Conservation (phyloP, 2,797 vertebrate species). For the Sebastes cheni region DNA sequence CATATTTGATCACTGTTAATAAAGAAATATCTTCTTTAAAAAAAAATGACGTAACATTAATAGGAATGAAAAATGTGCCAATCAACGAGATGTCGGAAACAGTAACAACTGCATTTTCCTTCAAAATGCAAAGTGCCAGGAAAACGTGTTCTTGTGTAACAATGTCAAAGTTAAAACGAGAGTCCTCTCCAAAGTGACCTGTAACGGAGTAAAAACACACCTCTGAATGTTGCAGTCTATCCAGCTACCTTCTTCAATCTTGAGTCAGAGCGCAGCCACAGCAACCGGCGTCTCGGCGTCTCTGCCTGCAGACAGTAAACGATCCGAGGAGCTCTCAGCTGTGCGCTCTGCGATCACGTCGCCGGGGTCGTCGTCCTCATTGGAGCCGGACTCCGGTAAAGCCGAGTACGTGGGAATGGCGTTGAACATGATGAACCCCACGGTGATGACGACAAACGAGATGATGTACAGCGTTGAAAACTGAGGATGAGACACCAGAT, state of each 20-base stretch:
- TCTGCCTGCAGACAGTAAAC: constrained; percentile 7
- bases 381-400: constrained; percentile 34
- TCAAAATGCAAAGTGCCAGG: background rate
- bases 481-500: constrained; percentile 66
- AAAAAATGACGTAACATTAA: background rate
- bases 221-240: background rate
- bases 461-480: constrained; percentile 93
- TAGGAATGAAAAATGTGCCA: background rate
- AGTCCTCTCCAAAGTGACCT: background rate
- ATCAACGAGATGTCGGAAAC: background rate
- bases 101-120: background rate
- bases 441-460: constrained; percentile 89
- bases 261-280: constrained; percentile 14
- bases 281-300: background rate
- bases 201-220: background rate
- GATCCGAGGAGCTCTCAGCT: constrained; percentile 23
- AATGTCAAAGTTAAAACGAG: background rate
- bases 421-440: constrained; percentile 92
- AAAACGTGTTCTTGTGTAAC: background rate
- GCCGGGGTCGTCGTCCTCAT: background rate
- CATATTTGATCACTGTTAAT: background rate
- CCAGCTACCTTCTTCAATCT: background rate
- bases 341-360: background rate
- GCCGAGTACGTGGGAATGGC: constrained; percentile 78
- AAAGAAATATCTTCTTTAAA: background rate